Percentiles rank a stretch among this genome's conserved stretches.
These are phyloP conservation scores for Muntiacus reevesi DNA, from an alignment of 2,113 vertebrate genomes.

Conservation along the genomic window DNA sequence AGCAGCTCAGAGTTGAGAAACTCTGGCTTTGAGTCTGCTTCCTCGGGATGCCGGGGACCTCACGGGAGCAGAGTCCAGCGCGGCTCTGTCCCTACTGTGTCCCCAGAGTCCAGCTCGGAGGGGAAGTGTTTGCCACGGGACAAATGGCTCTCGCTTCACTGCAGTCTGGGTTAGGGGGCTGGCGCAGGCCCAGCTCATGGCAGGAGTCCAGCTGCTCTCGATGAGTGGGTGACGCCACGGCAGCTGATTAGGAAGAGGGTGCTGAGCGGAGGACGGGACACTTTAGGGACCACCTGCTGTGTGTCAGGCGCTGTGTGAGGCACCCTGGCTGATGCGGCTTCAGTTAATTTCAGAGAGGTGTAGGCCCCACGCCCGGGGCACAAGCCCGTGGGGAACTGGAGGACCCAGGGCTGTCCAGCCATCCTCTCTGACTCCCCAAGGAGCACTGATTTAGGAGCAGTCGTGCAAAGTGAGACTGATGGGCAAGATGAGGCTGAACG, in stretches of 20 bases:
- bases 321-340: neutral
- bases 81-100: rapidly evolving
- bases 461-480: rapidly evolving
- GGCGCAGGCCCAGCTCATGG: rapidly evolving
- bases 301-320: neutral
- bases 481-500: neutral
- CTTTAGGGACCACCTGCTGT: rapidly evolving
- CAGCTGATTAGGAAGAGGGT: neutral
- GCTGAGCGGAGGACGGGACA: neutral
- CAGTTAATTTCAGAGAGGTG: neutral
- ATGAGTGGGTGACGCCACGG: neutral
- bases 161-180: neutral
- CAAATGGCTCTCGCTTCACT: neutral
- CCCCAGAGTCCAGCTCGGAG: neutral
- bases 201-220: neutral
- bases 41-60: rapidly evolving
- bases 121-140: neutral
- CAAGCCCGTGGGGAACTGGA: neutral
- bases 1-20: neutral
- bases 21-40: neutral
- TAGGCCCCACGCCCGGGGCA: rapidly evolving
- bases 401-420: neutral
- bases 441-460: neutral
- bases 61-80: rapidly evolving
- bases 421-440: neutral